A percentile compares a stretch with the other conserved stretches of the same genome.
These are phyloP conservation scores for Nemoura dubitans DNA, from an alignment of 2,888 invertebrate species.

Conservation along the genomic window DNA sequence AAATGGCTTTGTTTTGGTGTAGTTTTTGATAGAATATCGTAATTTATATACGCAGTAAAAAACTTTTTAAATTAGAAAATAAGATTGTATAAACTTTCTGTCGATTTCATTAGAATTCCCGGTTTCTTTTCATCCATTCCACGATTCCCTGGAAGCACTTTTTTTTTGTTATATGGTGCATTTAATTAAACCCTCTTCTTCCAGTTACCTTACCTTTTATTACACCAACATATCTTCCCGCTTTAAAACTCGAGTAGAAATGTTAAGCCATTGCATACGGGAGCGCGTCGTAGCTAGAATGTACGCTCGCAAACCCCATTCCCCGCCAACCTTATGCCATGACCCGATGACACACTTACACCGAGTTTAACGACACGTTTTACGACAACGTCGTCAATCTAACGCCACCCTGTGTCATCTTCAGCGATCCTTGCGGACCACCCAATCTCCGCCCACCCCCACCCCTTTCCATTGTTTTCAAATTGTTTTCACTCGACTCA, in stretches of 20 bases:
- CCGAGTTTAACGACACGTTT: background rate
- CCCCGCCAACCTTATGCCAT: background rate
- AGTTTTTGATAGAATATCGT: too few relatives aligned
- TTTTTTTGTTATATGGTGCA: background rate
- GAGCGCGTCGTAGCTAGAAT: background rate
- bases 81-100: background rate
- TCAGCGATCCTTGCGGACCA: background rate
- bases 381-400: background rate
- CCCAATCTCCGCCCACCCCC: background rate
- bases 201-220: background rate
- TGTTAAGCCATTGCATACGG: background rate
- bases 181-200: background rate
- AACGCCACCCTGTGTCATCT: background rate
- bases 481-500: background rate
- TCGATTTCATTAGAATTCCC: background rate
- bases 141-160: background rate
- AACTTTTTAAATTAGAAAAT: background rate
- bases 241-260: background rate
- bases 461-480: background rate
- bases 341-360: background rate
- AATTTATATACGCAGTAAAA: too few relatives aligned
- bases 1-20: too few relatives aligned
- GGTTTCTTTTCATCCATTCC: background rate
- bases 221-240: background rate
- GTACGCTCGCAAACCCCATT: background rate